Conservation (phyloP, 2,888 invertebrate genomes). For the Spilosoma lubricipeda region DNA sequence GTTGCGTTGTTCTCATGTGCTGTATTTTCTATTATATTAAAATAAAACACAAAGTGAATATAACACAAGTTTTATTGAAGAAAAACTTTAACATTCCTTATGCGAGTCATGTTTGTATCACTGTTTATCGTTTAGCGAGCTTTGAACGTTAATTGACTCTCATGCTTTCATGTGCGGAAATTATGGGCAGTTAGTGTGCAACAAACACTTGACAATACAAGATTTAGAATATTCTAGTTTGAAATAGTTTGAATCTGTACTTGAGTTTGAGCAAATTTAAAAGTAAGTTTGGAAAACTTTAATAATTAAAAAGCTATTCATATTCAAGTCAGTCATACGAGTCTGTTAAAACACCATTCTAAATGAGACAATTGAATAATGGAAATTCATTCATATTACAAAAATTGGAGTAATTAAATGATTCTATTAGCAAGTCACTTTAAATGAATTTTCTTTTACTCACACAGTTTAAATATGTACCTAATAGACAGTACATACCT, state of each 20-base stretch:
- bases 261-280: neutral
- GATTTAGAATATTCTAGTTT: conserved; percentile 20
- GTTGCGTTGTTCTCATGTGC: no score
- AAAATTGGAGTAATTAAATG: neutral
- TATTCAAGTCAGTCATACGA: no score
- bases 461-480: neutral
- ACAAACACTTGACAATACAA: conserved; percentile 20
- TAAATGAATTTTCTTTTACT: neutral
- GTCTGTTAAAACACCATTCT: neutral
- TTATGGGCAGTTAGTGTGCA: conserved; percentile 26
- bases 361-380: neutral
- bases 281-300: neutral
- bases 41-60: no score
- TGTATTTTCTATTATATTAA: no score
- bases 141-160: conserved; percentile 2
- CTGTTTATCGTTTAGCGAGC: conserved; percentile 12
- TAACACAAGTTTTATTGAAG: no score
- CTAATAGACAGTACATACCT: neutral
- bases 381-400: neutral
- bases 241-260: conserved; percentile 14
- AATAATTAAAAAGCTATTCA: neutral
- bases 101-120: conserved; percentile 1
- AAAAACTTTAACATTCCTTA: no score
- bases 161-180: conserved; percentile 31
- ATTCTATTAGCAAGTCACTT: neutral